Conservation (phyloP, 1,140 invertebrate species). For the Polypedilum pembai region DNA sequence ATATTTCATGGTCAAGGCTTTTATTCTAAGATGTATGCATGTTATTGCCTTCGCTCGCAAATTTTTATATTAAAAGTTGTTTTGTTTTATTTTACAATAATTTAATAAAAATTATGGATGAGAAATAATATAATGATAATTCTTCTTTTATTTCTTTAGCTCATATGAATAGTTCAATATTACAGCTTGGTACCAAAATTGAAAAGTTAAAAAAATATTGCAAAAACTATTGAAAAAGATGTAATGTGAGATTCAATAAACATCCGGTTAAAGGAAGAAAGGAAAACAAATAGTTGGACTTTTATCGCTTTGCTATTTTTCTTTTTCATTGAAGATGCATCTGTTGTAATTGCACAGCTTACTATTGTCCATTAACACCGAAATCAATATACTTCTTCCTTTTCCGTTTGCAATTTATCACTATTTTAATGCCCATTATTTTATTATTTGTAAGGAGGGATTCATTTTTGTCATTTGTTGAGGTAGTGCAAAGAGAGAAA, state of each 20-base stretch:
- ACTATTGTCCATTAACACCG: slow-evolving; percentile 24
- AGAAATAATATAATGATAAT: no score
- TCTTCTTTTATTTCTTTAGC: no score
- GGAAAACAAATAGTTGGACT: not conserved
- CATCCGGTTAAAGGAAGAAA: not conserved
- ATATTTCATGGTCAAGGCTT: no score
- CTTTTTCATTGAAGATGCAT: not conserved
- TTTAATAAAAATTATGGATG: no score
- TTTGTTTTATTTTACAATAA: no score
- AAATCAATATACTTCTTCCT: slow-evolving; percentile 25
- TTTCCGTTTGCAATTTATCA: slow-evolving; percentile 28
- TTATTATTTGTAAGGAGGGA: slow-evolving; percentile 27
- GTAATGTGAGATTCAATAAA: not conserved
- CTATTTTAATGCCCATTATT: slow-evolving; percentile 28
- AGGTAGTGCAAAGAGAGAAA: no score
- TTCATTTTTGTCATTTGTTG: no score
- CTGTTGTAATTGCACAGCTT: slow-evolving; percentile 25
- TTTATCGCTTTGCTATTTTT: not conserved
- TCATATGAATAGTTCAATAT: no score
- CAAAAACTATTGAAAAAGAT: slow-evolving; percentile 4
- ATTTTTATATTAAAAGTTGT: no score
- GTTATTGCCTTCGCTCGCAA: no score
- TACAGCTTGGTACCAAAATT: no score
- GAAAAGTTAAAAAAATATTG: not conserved
- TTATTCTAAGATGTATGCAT: no score